These are phyloP conservation scores for Episyrphus balteatus DNA, from an alignment of 1,140 invertebrate genomes.

Conservation along the genomic window DNA sequence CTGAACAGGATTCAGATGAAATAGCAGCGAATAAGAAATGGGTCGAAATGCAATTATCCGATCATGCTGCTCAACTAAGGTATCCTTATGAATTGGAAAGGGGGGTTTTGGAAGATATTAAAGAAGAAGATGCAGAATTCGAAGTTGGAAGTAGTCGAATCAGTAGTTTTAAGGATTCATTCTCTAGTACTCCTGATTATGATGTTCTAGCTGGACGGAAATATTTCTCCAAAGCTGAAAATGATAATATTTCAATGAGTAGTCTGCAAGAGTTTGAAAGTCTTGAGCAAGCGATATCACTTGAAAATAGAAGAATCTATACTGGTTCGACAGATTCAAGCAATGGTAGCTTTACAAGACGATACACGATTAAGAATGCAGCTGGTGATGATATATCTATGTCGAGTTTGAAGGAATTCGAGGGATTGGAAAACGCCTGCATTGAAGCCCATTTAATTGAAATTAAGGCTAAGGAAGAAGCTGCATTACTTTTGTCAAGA, in stretches of 20 bases:
- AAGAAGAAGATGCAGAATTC: conserved; percentile 80
- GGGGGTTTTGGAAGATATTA: conserved; percentile 78
- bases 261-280: conserved; percentile 91
- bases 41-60: conserved; percentile 77
- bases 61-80: conserved; percentile 49
- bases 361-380: conserved; percentile 51
- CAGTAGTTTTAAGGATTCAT: conserved; percentile 65
- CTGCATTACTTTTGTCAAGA: conserved; percentile 54
- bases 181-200: conserved; percentile 72
- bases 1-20: conserved; percentile 43
- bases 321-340: conserved; percentile 62
- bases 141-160: conserved; percentile 66
- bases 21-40: conserved; percentile 72
- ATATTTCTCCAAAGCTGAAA: conserved; percentile 72
- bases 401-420: conserved; percentile 90
- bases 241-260: conserved; percentile 82
- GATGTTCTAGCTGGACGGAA: conserved; percentile 67
- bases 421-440: conserved; percentile 80
- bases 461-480: conserved; percentile 72
- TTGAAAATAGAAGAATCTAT: conserved; percentile 52
- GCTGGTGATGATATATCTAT: conserved; percentile 83
- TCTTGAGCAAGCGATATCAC: conserved; percentile 66
- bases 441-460: conserved; percentile 71
- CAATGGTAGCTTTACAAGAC: conserved; percentile 60
- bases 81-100: conserved; percentile 60